phyloP scores from a whole-genome alignment of 2,888 invertebrate species.

The Melinaea menophilus region DNA sequence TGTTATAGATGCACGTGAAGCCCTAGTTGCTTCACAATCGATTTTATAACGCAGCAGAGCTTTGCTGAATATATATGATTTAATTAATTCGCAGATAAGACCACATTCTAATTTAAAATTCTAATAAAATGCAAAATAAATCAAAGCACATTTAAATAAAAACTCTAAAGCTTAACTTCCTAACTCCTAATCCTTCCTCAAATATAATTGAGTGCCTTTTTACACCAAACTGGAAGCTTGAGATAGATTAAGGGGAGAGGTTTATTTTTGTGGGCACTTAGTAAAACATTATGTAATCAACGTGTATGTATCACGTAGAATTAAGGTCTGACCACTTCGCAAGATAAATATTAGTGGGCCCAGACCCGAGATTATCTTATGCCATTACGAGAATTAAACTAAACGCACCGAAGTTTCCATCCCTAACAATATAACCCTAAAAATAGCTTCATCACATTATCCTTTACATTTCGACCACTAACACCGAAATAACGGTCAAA shows the following conservation, averaged over 20 bases:
- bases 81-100: neutral
- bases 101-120: neutral
- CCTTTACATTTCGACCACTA: slow-evolving; percentile 12
- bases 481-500: slow-evolving; percentile 2
- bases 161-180: neutral
- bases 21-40: neutral
- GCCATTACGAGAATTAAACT: slow-evolving; percentile 33
- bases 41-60: neutral
- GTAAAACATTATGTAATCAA: slow-evolving; percentile 14
- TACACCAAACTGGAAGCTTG: neutral
- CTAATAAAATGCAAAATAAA: neutral
- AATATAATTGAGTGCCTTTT: slow-evolving; percentile 5
- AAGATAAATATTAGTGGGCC: slow-evolving; percentile 45
- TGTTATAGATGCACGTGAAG: slow-evolving; percentile 27
- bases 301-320: slow-evolving; percentile 18
- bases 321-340: slow-evolving; percentile 24
- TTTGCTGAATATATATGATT: neutral
- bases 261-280: slow-evolving; percentile 8
- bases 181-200: slow-evolving; percentile 1
- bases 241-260: slow-evolving; percentile 3
- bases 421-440: slow-evolving; percentile 27
- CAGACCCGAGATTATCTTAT: slow-evolving; percentile 40
- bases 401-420: slow-evolving; percentile 30
- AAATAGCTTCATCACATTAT: slow-evolving; percentile 25
- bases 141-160: neutral